phyloP scores from a whole-genome alignment of 2,797 vertebrate species.

The Anabacerthia variegaticeps region DNA sequence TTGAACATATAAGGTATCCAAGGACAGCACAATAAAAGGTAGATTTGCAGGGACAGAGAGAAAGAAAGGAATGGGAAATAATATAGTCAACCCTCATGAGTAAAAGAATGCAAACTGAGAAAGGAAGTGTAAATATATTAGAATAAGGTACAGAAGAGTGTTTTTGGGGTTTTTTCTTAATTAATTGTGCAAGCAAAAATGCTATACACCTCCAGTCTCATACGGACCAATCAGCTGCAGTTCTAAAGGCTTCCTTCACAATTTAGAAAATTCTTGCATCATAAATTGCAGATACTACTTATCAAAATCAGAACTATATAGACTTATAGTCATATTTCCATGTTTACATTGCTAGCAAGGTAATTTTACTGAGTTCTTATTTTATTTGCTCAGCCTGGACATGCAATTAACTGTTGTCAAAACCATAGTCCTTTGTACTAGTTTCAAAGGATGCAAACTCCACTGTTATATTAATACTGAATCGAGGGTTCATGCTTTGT shows the following conservation, averaged over 20 bases:
- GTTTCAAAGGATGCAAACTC: neutral
- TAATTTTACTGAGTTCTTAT: neutral
- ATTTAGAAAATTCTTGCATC: neutral
- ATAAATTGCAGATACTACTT: neutral
- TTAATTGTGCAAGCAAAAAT: neutral
- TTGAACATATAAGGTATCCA: neutral
- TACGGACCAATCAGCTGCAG: neutral
- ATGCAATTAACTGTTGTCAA: neutral
- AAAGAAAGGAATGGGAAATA: neutral
- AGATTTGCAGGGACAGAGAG: neutral
- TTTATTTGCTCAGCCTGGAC: neutral
- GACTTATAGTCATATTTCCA: neutral
- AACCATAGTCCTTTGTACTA: neutral
- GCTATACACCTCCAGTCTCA: neutral
- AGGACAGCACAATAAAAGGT: constrained; percentile 1
- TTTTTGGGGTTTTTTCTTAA: neutral
- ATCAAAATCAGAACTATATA: neutral
- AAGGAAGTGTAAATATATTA: neutral
- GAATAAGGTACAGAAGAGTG: neutral
- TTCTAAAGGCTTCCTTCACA: neutral
- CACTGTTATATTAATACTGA: neutral
- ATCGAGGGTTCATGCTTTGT: neutral
- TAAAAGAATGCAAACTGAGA: neutral
- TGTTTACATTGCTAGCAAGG: neutral
- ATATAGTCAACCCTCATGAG: neutral